Evolutionary conservation across 2,888 invertebrate species (phyloP), one percentile per base, ranked within the genome.

Genomic region (Strigamia transsilvanica): DNA sequence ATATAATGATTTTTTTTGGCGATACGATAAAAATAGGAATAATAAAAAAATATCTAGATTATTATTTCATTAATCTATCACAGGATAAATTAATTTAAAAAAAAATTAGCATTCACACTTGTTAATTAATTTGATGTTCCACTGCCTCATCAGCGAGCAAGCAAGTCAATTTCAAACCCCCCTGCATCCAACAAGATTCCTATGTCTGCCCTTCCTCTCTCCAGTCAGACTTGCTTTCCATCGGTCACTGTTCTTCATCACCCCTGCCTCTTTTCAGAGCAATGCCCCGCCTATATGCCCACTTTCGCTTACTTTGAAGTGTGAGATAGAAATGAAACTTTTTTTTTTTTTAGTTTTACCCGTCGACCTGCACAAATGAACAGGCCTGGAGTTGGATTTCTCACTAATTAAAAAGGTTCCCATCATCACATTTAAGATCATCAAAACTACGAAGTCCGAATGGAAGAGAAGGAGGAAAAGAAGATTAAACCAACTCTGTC

Each of bases 131-230:
- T 32, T 27, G 73, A 73, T 73, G 27, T 13, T 5, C 73, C 73
- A 32, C 73, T 73, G 73, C 73, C 73, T 73, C 73, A 73, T 73
- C 73, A 73, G 73, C 73, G 32, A 27, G 73, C 73, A 73, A 73
- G 32, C 73, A 73, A 73, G 73, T 73, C 73, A 73, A 73, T 73
- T 73, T 73, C 73, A 73, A 73, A 27, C 73, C 73, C 42, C 73
- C 73, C 73, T 73, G 73, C 73, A 27, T 32, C 27, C 73, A 73
- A 73, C 73, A 73, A 73, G 73, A 73, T 73, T 73, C 73, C 73
- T 27, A 32, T 27, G 73, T 73, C 73, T 73, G 73, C 73, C 73
- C 32, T 73, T 73, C 32, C 73, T 73, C 73, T 73, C 13, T 73
- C 0, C 13, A 73, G 73, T 73, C 23, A 73, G 73, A 32, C 73